phyloP scores from a whole-genome alignment of 2,113 vertebrate genomes.

The Amazona vittata region DNA sequence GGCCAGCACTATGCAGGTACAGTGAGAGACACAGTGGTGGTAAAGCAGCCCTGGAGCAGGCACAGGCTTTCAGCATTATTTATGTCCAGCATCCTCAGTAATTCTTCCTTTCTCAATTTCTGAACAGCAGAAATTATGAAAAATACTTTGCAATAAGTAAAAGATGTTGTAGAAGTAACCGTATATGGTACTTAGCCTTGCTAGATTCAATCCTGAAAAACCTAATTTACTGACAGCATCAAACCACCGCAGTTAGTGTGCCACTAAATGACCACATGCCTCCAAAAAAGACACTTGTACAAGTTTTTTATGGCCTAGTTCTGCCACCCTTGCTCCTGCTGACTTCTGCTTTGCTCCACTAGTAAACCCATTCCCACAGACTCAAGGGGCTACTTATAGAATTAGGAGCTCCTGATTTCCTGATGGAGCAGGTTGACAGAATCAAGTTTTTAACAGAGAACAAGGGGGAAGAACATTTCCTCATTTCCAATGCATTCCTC shows the following conservation, averaged over 20 bases:
- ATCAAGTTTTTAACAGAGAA: not conserved
- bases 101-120: not conserved
- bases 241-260: not conserved
- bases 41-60: not conserved
- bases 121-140: not conserved
- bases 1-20: not conserved
- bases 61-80: not conserved
- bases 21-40: accelerated
- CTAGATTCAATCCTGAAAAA: not conserved
- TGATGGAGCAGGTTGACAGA: not conserved
- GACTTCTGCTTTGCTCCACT: not conserved
- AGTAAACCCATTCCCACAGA: not conserved
- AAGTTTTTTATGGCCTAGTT: not conserved
- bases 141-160: not conserved
- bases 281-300: not conserved
- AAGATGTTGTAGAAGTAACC: not conserved
- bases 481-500: not conserved
- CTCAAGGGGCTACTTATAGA: not conserved
- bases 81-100: not conserved
- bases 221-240: not conserved
- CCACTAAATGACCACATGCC: not conserved
- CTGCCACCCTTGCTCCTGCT: not conserved
- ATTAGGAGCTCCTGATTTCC: not conserved
- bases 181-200: not conserved
- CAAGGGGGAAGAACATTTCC: not conserved